Base-by-base conservation (phyloP, 1,140 invertebrate species). In the Muscidifurax raptorellus region DNA sequence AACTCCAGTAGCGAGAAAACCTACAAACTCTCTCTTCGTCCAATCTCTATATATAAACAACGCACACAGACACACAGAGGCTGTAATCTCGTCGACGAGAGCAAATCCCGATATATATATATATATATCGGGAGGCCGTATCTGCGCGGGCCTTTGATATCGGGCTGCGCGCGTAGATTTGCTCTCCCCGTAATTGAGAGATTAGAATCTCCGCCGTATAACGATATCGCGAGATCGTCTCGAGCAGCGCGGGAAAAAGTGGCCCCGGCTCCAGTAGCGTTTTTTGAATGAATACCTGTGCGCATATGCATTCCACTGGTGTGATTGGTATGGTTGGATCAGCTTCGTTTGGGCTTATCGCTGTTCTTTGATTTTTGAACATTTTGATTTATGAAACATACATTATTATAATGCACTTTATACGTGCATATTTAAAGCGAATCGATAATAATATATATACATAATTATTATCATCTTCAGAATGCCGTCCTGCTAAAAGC, bases 141-240 rank as follows among this genome's bases (percentile, higher is more conserved):
- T 47, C 44, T 82, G 86, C 44, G 64, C 82, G 86, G 59, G 64
- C 82, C 80, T 87, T 85, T 87, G 84, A 88, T 88, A 85, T 84
- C 82, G 74, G 84, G 80, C 86, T 77, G 85, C 79, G 76, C 79
- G 76, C 74, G 76, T 71, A 36, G 71, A 87, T 86, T 82, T 82
- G 81, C 81, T 84, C 22, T 77, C 64, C n/a, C n/a, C 83, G 67
- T 86, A 88, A 89, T 89, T 86, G 87, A 87, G 86, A 88, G 87
- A 88, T 91, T 90, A 87, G 82, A 77, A 87, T 88, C 87, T 85
- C 82, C 81, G 85, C 86, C 13, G 32, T 32, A n/a, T 52, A 77
- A 12, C 10, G 7, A 10, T 66, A 40, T 28, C 44, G 15, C 7
- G 25, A 28, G n/a, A 36, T 32, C 64, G 59, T 40, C 36, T 40